Evolutionary conservation across 2,797 vertebrate species (phyloP), one percentile per base, ranked within the genome.

Genomic region (Liparis tanakae): DNA sequence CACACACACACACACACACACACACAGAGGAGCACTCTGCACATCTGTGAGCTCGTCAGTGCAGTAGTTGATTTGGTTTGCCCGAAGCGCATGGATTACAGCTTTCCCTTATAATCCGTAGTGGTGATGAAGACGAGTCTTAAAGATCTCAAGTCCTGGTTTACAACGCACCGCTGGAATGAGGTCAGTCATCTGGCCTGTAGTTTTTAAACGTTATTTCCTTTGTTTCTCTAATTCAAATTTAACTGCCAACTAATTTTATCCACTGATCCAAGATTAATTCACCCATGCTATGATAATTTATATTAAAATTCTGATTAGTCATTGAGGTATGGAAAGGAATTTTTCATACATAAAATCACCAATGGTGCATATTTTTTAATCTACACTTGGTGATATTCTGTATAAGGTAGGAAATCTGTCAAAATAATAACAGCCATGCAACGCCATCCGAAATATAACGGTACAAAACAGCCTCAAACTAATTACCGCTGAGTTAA

Each of bases 31-130:
- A 71, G 68, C 67, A 62, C 58, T 10, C 44, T 67, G 78, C 84
- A 91, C 89, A 89, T 89, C 86, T 93, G 90, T 64, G 87, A 73
- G 68, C 65, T 89, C 89, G 90, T 91, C 87, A 83, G 82, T 72
- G 76, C 86, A 79, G 84, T 41, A 67, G 81, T 85, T 88, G 85
- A 90, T 89, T 92, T 91, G 84, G 84, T 89, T 87, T 77, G 76
- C 78, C 80, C 37, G 55, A 83, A 78, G 76, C 79, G 13, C 68
- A 61, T 85, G 88, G 92, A 94, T 94, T 92, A 93, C 69, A 68
- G 76, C 70, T 76, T 81, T 79, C 34, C 75, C 53, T 86, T 60
- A 30, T 91, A 93, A 93, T 92, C 92, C 85, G 76, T 10, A 54
- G 75, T 22, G 54, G 69, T 74, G 80, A 88, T 86, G 80, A 89